Evolutionary conservation across 2,888 invertebrate species (phyloP), one percentile per base, ranked within the genome.

Genomic region (Ashinkailepas kermadecensis): DNA sequence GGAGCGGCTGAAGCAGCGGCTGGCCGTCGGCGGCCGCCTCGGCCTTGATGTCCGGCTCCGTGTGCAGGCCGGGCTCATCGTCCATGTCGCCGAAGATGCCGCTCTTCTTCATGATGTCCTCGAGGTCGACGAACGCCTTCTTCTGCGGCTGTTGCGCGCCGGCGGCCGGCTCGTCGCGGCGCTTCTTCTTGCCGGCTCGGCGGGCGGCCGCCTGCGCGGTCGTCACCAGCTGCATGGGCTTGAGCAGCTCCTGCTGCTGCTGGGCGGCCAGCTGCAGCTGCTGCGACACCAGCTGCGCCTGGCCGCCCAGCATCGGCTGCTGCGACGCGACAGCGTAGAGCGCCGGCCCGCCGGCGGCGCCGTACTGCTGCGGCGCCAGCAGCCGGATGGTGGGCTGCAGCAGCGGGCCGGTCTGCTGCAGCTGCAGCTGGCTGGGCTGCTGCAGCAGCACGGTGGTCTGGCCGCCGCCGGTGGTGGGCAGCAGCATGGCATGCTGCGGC

Each of bases 21-120:
- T 39, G 56, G 11, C 21, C n/a, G 21, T 23, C 57, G 11, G 78
- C 12, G 8, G 78, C 23, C 78, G 58, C 23, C 58, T 78, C 58
- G 21, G 58, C 58, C 57, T 58, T 58, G 6, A 78, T 13, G 56
- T 23, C 78, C 23, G 57, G 78, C 78, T 78, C 78, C 13, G 56
- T 74, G 13, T 78, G 78, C 78, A 58, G 78, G 13, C 58, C 78
- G 54, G 56, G 57, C 78, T 78, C 78, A 23, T 58, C 78, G 58
- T 57, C 78, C 78, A 78, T 58, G 23, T 78, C 78, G 58, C 78
- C 78, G 23, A 78, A 58, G 3, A 78, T 78, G 78, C 78, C 78
- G 78, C 78, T 78, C 78, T 78, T 78, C 58, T 78, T 78, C 78
- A 78, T 78, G 57, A 78, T 58, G 23, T 78, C 78, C 78, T 78